Evolutionary conservation across 53 echinoderm and acorn worm species (phyloP).

Genomic region (Temnopleurus reevesii): DNA sequence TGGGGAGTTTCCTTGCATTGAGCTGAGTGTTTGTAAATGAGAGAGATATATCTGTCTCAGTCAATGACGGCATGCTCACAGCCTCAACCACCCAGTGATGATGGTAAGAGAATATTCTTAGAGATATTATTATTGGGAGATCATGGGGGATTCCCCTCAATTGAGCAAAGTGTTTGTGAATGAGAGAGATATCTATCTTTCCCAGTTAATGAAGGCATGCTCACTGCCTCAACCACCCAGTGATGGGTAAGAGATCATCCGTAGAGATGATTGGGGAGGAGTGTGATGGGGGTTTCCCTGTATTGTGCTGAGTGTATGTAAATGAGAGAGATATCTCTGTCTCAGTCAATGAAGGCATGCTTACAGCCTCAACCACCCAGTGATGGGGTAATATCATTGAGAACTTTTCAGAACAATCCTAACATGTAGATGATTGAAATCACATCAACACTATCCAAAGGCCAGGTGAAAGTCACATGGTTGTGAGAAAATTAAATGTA

Average conservation of each 20-base stretch:
- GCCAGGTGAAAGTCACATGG: no score
- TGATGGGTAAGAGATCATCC: constrained; percentile 58
- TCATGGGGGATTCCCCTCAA: constrained; percentile 92
- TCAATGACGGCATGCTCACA: constrained; percentile 78
- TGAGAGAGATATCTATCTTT: constrained; percentile 85
- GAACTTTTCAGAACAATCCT: no score
- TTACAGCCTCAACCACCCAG: constrained; percentile 57
- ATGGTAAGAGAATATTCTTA: no score
- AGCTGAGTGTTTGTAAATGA: constrained; percentile 89
- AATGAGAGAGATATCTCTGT: constrained; percentile 75
- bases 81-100: constrained; percentile 53
- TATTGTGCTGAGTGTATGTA: constrained; percentile 83
- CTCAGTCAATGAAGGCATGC: constrained; percentile 74
- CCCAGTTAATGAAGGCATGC: constrained; percentile 79
- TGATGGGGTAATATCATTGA: constrained; percentile 54
- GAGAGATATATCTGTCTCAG: constrained; percentile 86
- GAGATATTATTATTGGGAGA: no score
- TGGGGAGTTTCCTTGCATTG: constrained; percentile 85
- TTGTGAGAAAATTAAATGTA: no score
- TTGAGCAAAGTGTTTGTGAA: constrained; percentile 86
- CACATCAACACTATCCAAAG: no score
- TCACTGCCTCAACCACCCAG: constrained; percentile 62
- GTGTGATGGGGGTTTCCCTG: constrained; percentile 94
- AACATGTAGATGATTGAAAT: no score
- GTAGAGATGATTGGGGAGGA: no score